Evolutionary conservation across 2,888 invertebrate species (phyloP).

Genomic region (Eupithecia abbreviata): DNA sequence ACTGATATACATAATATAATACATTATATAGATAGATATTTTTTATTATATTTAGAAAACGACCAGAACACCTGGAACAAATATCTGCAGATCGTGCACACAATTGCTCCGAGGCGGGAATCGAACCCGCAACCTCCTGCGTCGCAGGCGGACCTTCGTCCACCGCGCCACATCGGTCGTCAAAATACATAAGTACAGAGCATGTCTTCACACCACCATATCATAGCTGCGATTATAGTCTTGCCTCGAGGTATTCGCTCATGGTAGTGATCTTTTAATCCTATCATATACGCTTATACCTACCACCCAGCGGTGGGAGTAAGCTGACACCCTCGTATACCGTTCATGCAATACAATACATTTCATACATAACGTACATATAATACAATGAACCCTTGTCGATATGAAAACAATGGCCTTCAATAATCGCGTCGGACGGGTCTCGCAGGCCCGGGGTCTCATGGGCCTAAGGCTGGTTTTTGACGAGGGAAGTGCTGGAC

Average conservation of each 20-base stretch:
- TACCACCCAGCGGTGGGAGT: not conserved
- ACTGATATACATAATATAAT: no score
- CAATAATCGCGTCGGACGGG: conserved; percentile 49
- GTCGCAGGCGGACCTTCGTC: no score
- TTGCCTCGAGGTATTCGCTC: not conserved
- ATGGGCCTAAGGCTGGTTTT: conserved; percentile 13
- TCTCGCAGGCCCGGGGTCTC: conserved; percentile 26
- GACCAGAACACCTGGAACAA: no score
- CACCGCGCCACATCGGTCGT: no score
- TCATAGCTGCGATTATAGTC: not conserved
- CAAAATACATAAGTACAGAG: not conserved
- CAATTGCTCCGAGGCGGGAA: no score
- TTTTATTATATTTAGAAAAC: no score
- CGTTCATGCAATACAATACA: conserved; percentile 1
- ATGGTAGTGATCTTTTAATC: not conserved
- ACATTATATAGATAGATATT: no score
- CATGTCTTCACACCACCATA: not conserved
- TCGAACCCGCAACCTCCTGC: no score
- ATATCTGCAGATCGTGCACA: no score
- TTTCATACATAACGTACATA: conserved; percentile 3
- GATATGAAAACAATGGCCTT: conserved; percentile 47
- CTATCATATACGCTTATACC: not conserved
- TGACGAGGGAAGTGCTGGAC: conserved; percentile 1
- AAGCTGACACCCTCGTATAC: not conserved
- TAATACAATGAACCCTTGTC: conserved; percentile 35